phyloP scores from a whole-genome alignment of 2,113 vertebrate species.

The Gracilinanus agilis region DNA sequence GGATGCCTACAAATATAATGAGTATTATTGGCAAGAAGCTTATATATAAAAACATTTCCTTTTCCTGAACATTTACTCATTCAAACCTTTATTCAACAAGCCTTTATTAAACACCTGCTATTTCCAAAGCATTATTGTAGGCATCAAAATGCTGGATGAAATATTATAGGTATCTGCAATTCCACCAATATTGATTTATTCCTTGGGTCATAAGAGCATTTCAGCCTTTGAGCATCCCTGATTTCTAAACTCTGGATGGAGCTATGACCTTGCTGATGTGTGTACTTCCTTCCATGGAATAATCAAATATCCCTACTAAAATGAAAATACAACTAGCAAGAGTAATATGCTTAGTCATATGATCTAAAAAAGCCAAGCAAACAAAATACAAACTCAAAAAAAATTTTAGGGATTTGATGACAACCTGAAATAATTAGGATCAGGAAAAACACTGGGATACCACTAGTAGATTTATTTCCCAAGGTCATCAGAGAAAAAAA shows the following conservation, averaged over 20 bases:
- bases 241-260: not conserved
- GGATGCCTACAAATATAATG: not conserved
- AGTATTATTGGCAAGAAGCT: not conserved
- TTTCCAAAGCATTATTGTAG: not conserved
- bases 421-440: not conserved
- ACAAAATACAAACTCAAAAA: not conserved
- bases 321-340: slow-evolving; percentile 18
- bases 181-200: slow-evolving; percentile 13
- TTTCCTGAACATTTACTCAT: not conserved
- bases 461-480: no score
- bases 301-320: slow-evolving; percentile 29
- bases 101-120: not conserved
- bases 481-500: no score
- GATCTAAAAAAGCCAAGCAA: not conserved
- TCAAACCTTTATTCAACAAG: not conserved
- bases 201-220: slow-evolving; percentile 1
- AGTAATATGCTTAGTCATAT: not conserved
- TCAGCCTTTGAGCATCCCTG: slow-evolving; percentile 20
- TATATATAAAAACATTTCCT: not conserved
- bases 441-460: not conserved
- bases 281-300: not conserved
- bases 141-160: not conserved
- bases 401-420: slow-evolving; percentile 26
- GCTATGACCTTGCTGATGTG: not conserved
- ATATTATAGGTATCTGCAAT: slow-evolving; percentile 21